Conservation (phyloP, 2,888 invertebrate species). For the Ennomos erosarius region DNA sequence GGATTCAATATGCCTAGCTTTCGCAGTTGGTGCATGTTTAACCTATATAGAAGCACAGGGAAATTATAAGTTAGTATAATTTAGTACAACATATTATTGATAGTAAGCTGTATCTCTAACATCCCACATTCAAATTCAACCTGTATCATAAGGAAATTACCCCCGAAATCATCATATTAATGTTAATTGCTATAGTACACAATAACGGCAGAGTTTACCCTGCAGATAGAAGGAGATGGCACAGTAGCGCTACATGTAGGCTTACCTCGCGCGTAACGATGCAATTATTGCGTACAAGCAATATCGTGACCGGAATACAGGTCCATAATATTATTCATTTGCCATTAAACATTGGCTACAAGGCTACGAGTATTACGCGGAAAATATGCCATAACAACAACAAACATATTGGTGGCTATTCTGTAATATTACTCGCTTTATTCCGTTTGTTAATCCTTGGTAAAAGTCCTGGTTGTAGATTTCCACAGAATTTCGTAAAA, state of each 20-base stretch:
- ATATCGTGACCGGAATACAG: slow-evolving; percentile 21
- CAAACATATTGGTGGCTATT: not conserved
- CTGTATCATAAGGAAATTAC: slow-evolving; percentile 1
- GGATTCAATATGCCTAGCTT: too few relatives aligned
- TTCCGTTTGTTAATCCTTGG: too few relatives aligned
- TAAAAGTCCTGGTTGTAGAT: too few relatives aligned
- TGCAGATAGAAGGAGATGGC: slow-evolving; percentile 4
- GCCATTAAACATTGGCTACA: slow-evolving; percentile 18
- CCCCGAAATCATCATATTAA: not conserved
- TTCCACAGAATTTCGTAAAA: too few relatives aligned
- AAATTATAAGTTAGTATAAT: too few relatives aligned
- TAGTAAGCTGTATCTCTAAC: not conserved
- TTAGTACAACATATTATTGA: too few relatives aligned
- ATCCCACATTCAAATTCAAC: not conserved
- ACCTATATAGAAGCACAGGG: too few relatives aligned
- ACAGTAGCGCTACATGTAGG: slow-evolving; percentile 4
- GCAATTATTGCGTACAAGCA: slow-evolving; percentile 25
- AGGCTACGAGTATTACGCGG: slow-evolving; percentile 1
- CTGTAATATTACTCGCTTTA: not conserved
- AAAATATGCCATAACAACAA: not conserved
- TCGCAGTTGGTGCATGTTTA: too few relatives aligned
- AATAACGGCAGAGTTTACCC: slow-evolving; percentile 4
- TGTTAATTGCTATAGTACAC: not conserved
- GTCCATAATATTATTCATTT: slow-evolving; percentile 16
- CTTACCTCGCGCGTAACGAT: slow-evolving; percentile 8